A percentile compares a stretch with the other conserved stretches of the same genome.
Conservation (phyloP, 1,140 invertebrate genomes). For the Drosophila nikananu region DNA sequence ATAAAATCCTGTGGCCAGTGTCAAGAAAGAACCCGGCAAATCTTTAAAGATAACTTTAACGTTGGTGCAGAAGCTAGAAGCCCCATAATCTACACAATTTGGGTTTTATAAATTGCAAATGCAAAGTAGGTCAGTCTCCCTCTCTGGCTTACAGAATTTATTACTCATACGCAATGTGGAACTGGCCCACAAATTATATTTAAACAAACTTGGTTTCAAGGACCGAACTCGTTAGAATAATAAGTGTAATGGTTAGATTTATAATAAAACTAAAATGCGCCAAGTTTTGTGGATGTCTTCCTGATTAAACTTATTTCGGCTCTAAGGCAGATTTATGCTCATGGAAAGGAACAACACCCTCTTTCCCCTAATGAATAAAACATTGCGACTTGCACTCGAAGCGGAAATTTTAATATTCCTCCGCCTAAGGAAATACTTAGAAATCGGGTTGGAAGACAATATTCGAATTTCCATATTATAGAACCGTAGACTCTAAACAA, state of each 20-base stretch:
- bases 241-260: not conserved
- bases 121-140: constrained; percentile 11
- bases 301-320: not conserved
- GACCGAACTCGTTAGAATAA: not conserved
- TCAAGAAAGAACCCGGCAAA: not conserved
- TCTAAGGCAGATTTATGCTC: not conserved
- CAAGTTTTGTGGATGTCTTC: not conserved
- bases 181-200: constrained; percentile 7
- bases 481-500: constrained; percentile 16
- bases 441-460: constrained; percentile 34
- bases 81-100: constrained; percentile 9
- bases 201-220: not conserved
- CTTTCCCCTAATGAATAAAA: constrained; percentile 31
- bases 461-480: constrained; percentile 39
- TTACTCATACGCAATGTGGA: constrained; percentile 9
- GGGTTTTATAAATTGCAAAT: constrained; percentile 11
- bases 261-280: not conserved
- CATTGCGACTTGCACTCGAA: constrained; percentile 14
- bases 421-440: constrained; percentile 19
- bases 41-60: constrained; percentile 11
- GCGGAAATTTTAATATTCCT: constrained; percentile 31
- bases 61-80: not conserved
- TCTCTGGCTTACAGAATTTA: constrained; percentile 4
- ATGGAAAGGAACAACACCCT: not conserved
- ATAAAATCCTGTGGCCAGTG: constrained; percentile 10